A percentile compares a stretch with the other conserved stretches of the same genome.
Conservation (phyloP, 2,797 vertebrate species). For the Myripristis jacobus region DNA sequence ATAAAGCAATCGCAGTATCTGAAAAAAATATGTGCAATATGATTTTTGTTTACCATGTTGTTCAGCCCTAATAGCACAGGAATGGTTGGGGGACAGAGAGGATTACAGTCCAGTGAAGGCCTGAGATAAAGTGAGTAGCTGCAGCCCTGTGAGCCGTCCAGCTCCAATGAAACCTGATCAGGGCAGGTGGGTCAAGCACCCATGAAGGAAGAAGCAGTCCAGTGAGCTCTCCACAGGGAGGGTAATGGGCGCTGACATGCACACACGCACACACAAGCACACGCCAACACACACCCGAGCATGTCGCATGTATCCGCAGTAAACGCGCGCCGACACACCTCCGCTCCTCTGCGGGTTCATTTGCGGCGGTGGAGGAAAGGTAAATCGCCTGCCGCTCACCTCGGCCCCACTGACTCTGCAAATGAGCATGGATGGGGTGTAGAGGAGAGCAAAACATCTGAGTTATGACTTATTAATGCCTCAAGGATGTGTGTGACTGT, state of each 20-base stretch:
- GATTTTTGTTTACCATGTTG: too few relatives aligned
- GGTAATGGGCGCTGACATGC: slow-evolving; percentile 46
- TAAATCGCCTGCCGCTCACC: slow-evolving; percentile 41
- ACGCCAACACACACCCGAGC: background rate
- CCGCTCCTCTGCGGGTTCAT: slow-evolving; percentile 21
- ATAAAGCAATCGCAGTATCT: too few relatives aligned
- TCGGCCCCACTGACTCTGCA: slow-evolving; percentile 38
- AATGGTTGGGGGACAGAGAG: slow-evolving; percentile 19
- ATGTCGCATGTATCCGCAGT: background rate
- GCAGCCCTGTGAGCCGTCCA: slow-evolving; percentile 40
- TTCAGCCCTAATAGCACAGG: too few relatives aligned
- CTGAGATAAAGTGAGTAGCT: slow-evolving; percentile 55
- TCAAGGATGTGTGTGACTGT: slow-evolving; percentile 16
- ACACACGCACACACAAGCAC: background rate
- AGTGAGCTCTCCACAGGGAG: slow-evolving; percentile 23
- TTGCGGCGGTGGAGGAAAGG: slow-evolving; percentile 38
- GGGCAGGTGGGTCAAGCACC: slow-evolving; percentile 62
- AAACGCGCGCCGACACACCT: slow-evolving; percentile 14
- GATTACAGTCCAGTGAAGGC: slow-evolving; percentile 15
- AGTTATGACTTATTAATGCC: slow-evolving; percentile 75
- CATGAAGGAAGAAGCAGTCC: slow-evolving; percentile 43
- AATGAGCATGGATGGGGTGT: slow-evolving; percentile 44
- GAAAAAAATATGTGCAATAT: too few relatives aligned
- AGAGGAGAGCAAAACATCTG: slow-evolving; percentile 52
- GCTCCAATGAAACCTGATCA: slow-evolving; percentile 69